These are phyloP conservation scores for Trichonephila clavata DNA, from an alignment of 1,140 invertebrate species.

Conservation along the genomic window DNA sequence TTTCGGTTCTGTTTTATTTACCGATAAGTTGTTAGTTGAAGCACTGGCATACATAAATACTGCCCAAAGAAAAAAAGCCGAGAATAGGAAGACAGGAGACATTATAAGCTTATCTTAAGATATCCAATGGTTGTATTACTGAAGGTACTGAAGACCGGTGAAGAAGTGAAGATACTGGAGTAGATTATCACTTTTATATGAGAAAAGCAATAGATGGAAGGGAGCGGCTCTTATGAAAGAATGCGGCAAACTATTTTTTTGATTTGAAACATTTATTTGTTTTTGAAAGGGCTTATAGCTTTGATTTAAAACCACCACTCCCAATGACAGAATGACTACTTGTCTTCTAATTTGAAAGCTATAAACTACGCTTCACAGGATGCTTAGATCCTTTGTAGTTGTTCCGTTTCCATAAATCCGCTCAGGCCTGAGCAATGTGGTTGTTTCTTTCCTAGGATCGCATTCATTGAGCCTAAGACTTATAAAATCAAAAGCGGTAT, in stretches of 20 bases:
- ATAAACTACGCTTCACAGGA: not conserved
- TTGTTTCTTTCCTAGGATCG: not conserved
- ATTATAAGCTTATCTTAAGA: not conserved
- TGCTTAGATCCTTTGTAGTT: not conserved
- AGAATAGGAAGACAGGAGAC: not conserved
- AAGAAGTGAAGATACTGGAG: not conserved
- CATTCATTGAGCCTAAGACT: not conserved
- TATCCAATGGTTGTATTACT: not conserved
- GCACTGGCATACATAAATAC: not conserved
- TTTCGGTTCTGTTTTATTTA: not conserved
- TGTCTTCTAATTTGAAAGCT: slow-evolving; percentile 26
- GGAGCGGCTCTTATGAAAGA: not conserved
- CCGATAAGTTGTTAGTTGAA: not conserved
- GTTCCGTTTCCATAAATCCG: not conserved
- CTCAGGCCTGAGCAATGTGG: not conserved
- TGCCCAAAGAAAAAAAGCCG: not conserved
- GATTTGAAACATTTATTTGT: not conserved
- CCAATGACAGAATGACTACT: not conserved
- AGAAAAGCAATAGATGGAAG: not conserved
- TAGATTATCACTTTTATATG: not conserved
- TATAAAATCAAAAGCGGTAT: not conserved
- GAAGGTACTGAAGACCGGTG: not conserved
- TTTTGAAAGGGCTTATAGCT: not conserved
- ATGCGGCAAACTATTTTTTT: not conserved
- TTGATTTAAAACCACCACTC: not conserved